phyloP scores from a whole-genome alignment of 1,140 invertebrate species.

The Agrypnia vestita region DNA sequence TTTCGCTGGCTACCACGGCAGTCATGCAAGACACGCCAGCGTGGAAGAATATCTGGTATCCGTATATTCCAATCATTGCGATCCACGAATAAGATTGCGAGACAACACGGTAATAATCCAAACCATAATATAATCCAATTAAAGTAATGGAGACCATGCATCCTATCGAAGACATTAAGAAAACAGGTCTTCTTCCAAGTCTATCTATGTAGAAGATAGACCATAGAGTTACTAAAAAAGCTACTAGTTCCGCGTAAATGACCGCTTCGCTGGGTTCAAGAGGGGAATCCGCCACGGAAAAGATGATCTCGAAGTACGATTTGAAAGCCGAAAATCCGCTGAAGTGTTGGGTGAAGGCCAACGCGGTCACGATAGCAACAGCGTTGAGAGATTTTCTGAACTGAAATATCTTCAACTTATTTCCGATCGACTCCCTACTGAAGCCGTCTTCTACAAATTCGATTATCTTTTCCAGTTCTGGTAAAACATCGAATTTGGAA shows the following conservation, averaged over 20 bases:
- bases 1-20: constrained; percentile 26
- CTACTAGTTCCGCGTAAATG: constrained; percentile 10
- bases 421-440: background rate
- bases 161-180: constrained; percentile 6
- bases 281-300: background rate
- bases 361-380: background rate
- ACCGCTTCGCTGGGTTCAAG: background rate
- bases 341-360: constrained; percentile 19
- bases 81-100: constrained; percentile 13
- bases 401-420: background rate
- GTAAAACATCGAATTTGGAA: background rate
- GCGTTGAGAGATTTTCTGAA: constrained; percentile 12
- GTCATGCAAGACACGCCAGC: background rate
- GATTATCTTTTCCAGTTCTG: constrained; percentile 16
- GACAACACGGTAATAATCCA: background rate
- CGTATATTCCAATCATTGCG: constrained; percentile 37
- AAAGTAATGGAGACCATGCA: background rate
- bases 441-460: constrained; percentile 20
- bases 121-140: constrained; percentile 11
- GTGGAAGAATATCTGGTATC: constrained; percentile 33
- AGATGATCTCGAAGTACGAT: constrained; percentile 18
- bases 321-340: constrained; percentile 18
- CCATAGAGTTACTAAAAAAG: background rate
- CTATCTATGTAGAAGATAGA: constrained; percentile 14
- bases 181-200: constrained; percentile 19